Evolutionary conservation across 2,113 vertebrate species (phyloP).

Genomic region (Brachypodius melanocephalos): DNA sequence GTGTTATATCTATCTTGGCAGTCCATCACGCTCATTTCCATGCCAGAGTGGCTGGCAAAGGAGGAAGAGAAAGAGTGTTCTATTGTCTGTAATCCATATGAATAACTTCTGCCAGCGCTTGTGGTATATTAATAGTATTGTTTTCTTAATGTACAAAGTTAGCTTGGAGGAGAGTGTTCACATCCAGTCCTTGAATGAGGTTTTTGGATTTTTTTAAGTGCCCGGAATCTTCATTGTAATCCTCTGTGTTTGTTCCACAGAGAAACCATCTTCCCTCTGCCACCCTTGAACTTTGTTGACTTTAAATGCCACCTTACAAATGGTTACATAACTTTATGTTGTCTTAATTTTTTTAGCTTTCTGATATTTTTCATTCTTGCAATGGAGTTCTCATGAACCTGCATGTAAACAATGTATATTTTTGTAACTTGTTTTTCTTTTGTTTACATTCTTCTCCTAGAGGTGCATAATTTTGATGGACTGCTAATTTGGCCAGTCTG

Average conservation of each 20-base stretch:
- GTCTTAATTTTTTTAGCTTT: too few relatives aligned
- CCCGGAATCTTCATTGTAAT: not conserved
- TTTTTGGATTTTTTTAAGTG: not conserved
- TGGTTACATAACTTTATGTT: not conserved
- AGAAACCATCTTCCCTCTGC: accelerated
- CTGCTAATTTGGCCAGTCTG: too few relatives aligned
- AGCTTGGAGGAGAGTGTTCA: not conserved
- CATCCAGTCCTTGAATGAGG: not conserved
- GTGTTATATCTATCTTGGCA: not conserved
- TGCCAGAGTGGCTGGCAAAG: not conserved
- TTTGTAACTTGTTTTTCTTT: too few relatives aligned
- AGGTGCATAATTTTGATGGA: too few relatives aligned
- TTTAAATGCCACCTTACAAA: not conserved
- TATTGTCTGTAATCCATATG: accelerated
- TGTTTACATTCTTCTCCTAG: too few relatives aligned
- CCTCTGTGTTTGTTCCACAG: not conserved
- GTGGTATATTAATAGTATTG: not conserved
- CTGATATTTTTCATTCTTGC: too few relatives aligned
- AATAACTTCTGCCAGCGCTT: not conserved
- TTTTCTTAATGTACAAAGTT: not conserved
- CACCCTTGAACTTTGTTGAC: not conserved
- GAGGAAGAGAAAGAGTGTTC: not conserved
- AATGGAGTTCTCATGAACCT: too few relatives aligned
- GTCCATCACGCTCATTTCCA: not conserved
- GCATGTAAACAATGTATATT: too few relatives aligned